Percentiles rank a stretch among this genome's conserved stretches.
Evolutionary conservation across 2,113 vertebrate genomes (phyloP).

Genomic region (Catagonus wagneri): DNA sequence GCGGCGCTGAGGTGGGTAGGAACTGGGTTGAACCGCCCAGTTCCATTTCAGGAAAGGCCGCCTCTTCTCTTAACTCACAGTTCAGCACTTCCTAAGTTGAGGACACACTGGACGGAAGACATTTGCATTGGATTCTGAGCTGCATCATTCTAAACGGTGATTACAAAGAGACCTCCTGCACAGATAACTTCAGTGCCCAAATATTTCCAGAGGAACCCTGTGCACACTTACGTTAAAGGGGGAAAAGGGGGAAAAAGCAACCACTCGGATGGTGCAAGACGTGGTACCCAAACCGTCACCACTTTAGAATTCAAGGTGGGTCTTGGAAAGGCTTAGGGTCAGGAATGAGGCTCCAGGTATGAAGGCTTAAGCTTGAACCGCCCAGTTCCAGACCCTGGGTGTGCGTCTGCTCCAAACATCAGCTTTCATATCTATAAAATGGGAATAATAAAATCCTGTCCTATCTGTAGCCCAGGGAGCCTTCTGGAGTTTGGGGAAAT

Average conservation of each 20-base stretch:
- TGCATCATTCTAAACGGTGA: background rate
- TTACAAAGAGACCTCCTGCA: background rate
- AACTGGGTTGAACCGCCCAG: no score
- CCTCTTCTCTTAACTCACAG: background rate
- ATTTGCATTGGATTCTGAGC: background rate
- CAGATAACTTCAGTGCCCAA: background rate
- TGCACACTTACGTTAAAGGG: background rate
- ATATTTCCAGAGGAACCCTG: background rate
- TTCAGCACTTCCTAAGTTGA: background rate
- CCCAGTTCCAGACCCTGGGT: background rate
- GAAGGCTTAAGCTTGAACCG: background rate
- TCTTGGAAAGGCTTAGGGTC: background rate
- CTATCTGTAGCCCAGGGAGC: background rate
- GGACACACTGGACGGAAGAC: background rate
- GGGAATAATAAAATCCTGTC: background rate
- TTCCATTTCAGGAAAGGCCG: background rate
- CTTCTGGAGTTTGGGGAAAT: background rate
- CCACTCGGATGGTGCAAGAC: background rate
- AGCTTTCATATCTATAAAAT: background rate
- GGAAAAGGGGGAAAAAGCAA: background rate
- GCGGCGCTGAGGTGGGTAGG: fast-evolving
- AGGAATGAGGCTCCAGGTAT: background rate
- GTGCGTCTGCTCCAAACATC: background rate
- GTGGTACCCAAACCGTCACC: background rate
- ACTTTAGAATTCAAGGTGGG: background rate